A percentile compares a stretch with the other conserved stretches of the same genome.
Conservation (phyloP, 2,888 invertebrate species). For the Caenorhabditis wallacei region DNA sequence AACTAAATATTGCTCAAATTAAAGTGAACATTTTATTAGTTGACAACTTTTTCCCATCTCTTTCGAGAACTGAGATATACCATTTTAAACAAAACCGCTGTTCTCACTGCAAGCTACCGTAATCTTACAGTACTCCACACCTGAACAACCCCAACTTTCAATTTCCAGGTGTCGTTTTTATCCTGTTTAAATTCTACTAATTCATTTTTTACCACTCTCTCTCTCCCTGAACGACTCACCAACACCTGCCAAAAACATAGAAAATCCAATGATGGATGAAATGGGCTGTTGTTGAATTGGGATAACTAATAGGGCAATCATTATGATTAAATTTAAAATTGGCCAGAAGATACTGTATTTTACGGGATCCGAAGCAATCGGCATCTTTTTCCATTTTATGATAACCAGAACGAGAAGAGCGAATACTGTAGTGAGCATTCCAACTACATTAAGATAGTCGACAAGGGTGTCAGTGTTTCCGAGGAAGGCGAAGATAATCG, state of each 20-base stretch:
- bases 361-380: slow-evolving; percentile 67
- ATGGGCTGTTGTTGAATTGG: slow-evolving; percentile 68
- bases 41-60: too few species aligned
- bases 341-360: slow-evolving; percentile 71
- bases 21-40: too few species aligned
- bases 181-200: too few species aligned
- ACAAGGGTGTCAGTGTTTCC: slow-evolving; percentile 71
- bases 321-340: slow-evolving; percentile 64
- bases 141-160: too few species aligned
- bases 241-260: slow-evolving; percentile 67
- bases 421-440: slow-evolving; percentile 65
- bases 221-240: slow-evolving; percentile 42
- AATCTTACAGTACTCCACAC: too few species aligned
- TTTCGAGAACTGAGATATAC: too few species aligned
- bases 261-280: slow-evolving; percentile 67
- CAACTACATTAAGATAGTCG: slow-evolving; percentile 70
- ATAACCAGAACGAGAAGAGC: slow-evolving; percentile 64
- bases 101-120: too few species aligned
- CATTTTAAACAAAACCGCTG: too few species aligned
- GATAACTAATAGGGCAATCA: slow-evolving; percentile 67
- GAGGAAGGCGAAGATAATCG: slow-evolving; percentile 70
- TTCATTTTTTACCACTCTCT: not conserved
- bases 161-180: too few species aligned
- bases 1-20: too few species aligned
- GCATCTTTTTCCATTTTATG: slow-evolving; percentile 72